These are phyloP conservation scores for Hypanus sabinus DNA, from an alignment of 2,113 vertebrate genomes.

Conservation along the genomic window DNA sequence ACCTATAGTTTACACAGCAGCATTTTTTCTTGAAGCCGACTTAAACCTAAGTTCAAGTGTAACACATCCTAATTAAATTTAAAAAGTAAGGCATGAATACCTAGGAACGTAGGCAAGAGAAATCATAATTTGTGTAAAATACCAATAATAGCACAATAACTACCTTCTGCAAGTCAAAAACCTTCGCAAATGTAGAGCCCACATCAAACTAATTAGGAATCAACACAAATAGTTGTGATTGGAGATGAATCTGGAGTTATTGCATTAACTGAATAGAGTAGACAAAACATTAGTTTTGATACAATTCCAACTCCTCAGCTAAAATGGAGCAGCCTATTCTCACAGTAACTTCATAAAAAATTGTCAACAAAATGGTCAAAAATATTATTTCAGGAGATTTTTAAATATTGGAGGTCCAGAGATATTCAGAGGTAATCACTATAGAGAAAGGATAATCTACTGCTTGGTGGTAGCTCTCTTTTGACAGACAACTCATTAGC, in stretches of 20 bases:
- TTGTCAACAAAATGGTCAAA: too few species aligned
- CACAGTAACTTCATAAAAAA: too few species aligned
- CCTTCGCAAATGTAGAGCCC: too few species aligned
- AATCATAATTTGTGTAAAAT: neutral
- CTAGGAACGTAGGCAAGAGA: neutral
- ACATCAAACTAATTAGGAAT: neutral
- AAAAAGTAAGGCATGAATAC: neutral
- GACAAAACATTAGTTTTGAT: neutral
- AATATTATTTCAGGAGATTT: too few species aligned
- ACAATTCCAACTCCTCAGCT: neutral
- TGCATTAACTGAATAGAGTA: neutral
- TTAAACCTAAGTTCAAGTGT: neutral
- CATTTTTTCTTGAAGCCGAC: neutral
- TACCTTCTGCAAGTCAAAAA: neutral
- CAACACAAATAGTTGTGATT: too few species aligned
- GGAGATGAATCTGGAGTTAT: too few species aligned
- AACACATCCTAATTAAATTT: neutral
- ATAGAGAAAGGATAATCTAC: too few species aligned
- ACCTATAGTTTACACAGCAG: neutral
- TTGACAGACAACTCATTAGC: too few species aligned
- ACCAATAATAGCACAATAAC: neutral
- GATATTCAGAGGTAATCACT: too few species aligned
- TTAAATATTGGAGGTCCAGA: too few species aligned
- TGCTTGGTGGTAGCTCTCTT: too few species aligned
- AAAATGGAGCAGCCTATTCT: too few species aligned